Evolutionary conservation across 2,888 invertebrate genomes (phyloP).

Genomic region (Diaphora mendica): DNA sequence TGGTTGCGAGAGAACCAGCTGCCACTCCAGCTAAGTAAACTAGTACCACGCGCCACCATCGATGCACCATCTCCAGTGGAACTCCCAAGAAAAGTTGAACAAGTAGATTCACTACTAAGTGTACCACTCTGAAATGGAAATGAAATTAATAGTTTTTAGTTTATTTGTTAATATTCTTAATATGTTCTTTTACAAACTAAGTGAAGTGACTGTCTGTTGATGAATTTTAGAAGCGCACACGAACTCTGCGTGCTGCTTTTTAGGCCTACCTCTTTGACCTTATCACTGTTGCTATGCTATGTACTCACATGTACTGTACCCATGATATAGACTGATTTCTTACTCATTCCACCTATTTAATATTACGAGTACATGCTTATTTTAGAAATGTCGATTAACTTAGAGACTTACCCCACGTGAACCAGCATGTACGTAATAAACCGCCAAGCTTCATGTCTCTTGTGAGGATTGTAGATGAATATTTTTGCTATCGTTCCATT

Average conservation of each 20-base stretch:
- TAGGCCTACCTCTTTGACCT: no score
- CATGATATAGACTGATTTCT: neutral
- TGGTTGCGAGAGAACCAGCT: constrained; percentile 94
- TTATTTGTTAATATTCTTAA: neutral
- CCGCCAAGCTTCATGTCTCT: constrained; percentile 96
- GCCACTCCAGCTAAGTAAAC: constrained; percentile 94
- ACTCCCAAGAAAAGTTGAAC: constrained; percentile 97
- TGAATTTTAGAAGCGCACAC: no score
- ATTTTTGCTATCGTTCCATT: constrained; percentile 92
- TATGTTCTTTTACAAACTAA: neutral
- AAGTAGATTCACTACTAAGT: constrained; percentile 95
- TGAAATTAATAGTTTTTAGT: neutral
- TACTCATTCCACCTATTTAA: neutral
- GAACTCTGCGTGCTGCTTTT: no score
- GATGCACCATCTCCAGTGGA: constrained; percentile 98
- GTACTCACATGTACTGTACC: no score
- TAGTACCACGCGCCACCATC: constrained; percentile 95
- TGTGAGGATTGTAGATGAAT: constrained; percentile 95
- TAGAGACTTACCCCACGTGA: constrained; percentile 93
- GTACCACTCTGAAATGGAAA: constrained; percentile 89
- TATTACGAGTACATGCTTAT: neutral
- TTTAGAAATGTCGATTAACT: neutral
- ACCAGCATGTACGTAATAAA: constrained; percentile 98
- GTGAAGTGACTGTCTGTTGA: neutral
- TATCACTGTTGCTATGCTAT: no score